These are phyloP conservation scores for Pseudobourletiella spinata DNA, from an alignment of 1,140 invertebrate species.

Conservation along the genomic window DNA sequence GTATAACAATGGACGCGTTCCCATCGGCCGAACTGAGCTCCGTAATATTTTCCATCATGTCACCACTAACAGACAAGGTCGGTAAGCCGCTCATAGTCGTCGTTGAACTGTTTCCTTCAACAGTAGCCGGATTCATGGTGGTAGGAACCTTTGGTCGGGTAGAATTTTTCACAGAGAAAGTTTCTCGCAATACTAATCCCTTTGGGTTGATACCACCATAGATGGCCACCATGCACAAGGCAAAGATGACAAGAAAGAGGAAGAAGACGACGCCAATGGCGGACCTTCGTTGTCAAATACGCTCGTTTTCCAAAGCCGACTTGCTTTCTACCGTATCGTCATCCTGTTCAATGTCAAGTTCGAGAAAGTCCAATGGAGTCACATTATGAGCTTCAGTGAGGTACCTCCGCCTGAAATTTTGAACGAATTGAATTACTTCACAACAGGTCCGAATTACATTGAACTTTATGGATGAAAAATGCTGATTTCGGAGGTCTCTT, in stretches of 20 bases:
- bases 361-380: background rate
- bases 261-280: constrained; percentile 49
- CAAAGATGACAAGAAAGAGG: constrained; percentile 49
- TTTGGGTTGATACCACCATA: constrained; percentile 46
- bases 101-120: too few species aligned
- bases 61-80: too few species aligned
- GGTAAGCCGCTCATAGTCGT: too few species aligned
- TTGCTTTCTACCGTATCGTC: background rate
- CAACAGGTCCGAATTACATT: too few species aligned
- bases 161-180: constrained; percentile 15
- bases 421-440: too few species aligned
- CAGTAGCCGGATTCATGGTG: constrained; percentile 11
- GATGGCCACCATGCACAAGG: constrained; percentile 48
- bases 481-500: too few species aligned
- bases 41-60: too few species aligned
- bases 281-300: constrained; percentile 48
- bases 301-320: constrained; percentile 26
- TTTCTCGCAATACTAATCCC: constrained; percentile 37
- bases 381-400: background rate
- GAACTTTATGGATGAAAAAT: too few species aligned
- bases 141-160: background rate
- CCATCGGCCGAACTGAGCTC: too few species aligned
- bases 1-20: too few species aligned
- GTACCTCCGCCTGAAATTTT: background rate
- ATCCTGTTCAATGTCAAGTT: background rate